These are phyloP conservation scores for Agraylea sexmaculata DNA, from an alignment of 1,140 invertebrate genomes.

Conservation along the genomic window DNA sequence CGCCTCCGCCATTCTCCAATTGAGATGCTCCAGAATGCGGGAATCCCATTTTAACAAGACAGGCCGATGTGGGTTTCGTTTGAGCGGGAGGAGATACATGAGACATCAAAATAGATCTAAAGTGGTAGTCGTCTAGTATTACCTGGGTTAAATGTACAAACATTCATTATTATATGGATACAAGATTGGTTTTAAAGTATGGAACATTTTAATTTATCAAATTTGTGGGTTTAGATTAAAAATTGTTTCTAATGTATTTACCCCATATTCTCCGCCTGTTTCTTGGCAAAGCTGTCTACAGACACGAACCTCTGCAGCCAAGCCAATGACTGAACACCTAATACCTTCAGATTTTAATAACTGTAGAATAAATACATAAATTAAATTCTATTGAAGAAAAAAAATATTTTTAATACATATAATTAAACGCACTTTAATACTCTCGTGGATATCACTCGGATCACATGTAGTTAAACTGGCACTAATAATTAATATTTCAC, in stretches of 20 bases:
- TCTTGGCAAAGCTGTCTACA: constrained; percentile 73
- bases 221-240: too few relatives aligned
- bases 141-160: constrained; percentile 23
- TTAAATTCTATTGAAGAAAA: constrained; percentile 7
- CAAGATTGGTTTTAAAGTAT: not conserved
- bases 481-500: constrained; percentile 84
- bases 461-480: constrained; percentile 94
- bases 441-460: constrained; percentile 81
- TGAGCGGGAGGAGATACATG: constrained; percentile 84
- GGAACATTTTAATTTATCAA: not conserved
- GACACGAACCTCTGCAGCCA: constrained; percentile 89
- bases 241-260: constrained; percentile 40
- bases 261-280: constrained; percentile 76
- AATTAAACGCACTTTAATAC: constrained; percentile 56
- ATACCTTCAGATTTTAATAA: constrained; percentile 60
- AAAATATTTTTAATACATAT: constrained; percentile 1
- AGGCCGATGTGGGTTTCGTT: constrained; percentile 64
- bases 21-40: constrained; percentile 51
- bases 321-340: constrained; percentile 84
- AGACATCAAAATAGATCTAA: constrained; percentile 60
- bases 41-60: constrained; percentile 89
- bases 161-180: not conserved
- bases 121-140: constrained; percentile 86
- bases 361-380: constrained; percentile 33
- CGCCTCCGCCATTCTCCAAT: constrained; percentile 28